Evolutionary conservation across 2,888 invertebrate genomes (phyloP), one percentile per base, ranked within the genome.

Genomic region (Ochropleura leucogaster): DNA sequence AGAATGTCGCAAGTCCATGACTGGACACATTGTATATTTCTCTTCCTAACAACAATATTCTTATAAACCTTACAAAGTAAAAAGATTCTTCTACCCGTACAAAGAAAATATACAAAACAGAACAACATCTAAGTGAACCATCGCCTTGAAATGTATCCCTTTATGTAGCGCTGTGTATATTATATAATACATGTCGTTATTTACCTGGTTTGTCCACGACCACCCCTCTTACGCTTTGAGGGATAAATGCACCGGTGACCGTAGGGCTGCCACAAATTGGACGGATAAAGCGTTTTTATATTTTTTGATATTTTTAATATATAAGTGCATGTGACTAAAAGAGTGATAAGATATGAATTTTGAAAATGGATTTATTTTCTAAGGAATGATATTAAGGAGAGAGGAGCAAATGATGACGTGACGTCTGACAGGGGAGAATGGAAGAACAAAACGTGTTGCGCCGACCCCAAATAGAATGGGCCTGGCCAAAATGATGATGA

Each of bases 171-270:
- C 5, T 1, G 46, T 65, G 69, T 77, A 83, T 64, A 60, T 72
- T 47, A 72, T 83, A 72, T 76, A 76, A 76, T 80, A 83, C 68
- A 79, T 68, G 62, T 57, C 42, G 69, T 83, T 83, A 83, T 78
- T 84, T 77, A 77, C 82, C 72, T 80, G 69, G 83, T 79, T 76
- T 74, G 77, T 79, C 79, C 78, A 74, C 75, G 59, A 60, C 79
- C 75, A 75, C 77, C 82, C 74, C 84, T 82, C 79, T 73, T 72
- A 79, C 76, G 82, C 85, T 86, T 82, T 86, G 80, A 72, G 74
- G 85, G 85, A 82, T 86, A 85, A 85, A 85, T 86, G 86, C 84
- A 82, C 59, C 51, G 47, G 59, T 3, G 47, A 4, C 0, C 0
- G 4, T 42, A 85, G 84, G 85, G 85, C 14, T 85, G 81, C 3